A percentile compares a stretch with the other conserved stretches of the same genome.
phyloP scores from a whole-genome alignment of 2,888 invertebrate species.

The Cremastobaeus sp. region DNA sequence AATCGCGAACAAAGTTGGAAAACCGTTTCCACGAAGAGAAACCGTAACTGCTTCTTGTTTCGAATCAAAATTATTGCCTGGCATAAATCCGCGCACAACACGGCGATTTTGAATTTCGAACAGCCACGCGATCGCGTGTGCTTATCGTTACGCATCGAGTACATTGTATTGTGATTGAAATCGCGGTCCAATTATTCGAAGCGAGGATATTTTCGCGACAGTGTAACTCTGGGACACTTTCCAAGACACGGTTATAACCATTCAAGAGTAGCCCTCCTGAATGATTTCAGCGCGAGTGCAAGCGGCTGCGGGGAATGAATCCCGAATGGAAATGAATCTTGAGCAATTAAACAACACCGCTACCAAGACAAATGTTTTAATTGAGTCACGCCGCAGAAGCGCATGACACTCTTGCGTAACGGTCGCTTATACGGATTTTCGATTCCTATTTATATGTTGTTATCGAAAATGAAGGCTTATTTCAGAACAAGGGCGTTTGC shows the following conservation, averaged over 20 bases:
- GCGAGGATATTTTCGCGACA: constrained; percentile 28
- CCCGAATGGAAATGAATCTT: constrained; percentile 29
- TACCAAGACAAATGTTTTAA: constrained; percentile 9
- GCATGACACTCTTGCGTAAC: neutral
- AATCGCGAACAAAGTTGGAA: too few relatives aligned
- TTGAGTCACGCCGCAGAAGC: neutral
- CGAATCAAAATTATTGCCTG: neutral
- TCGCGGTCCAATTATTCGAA: constrained; percentile 36
- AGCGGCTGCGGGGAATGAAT: constrained; percentile 17
- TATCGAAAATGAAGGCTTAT: too few relatives aligned
- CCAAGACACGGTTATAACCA: constrained; percentile 46
- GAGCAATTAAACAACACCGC: constrained; percentile 9
- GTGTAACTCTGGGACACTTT: constrained; percentile 45
- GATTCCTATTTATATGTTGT: neutral
- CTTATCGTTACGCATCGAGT: neutral
- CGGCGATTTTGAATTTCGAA: constrained; percentile 5
- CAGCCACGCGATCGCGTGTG: constrained; percentile 33
- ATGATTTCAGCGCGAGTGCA: constrained; percentile 24
- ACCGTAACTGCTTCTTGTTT: neutral
- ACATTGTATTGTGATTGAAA: constrained; percentile 7
- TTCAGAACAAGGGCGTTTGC: too few relatives aligned
- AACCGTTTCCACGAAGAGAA: too few relatives aligned
- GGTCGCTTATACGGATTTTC: neutral
- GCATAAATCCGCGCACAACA: neutral
- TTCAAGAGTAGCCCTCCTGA: constrained; percentile 36